Evolutionary conservation across 2,113 vertebrate species (phyloP).

Genomic region (Tragelaphus imberbis): DNA sequence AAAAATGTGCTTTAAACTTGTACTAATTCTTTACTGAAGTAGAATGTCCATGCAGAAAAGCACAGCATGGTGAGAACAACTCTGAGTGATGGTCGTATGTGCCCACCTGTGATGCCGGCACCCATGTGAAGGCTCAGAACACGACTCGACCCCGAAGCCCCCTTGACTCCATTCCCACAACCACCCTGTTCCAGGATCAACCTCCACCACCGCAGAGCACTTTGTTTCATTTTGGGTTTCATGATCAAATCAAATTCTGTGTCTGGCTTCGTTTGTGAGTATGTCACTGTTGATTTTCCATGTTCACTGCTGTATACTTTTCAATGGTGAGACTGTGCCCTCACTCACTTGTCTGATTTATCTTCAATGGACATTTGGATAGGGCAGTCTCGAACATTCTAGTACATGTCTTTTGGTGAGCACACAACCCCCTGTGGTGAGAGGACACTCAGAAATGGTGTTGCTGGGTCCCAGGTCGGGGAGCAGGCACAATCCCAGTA

Average conservation of each 20-base stretch:
- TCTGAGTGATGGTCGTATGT: rapidly evolving
- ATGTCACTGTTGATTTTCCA: neutral
- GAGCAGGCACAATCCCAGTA: rapidly evolving
- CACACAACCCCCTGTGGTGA: no score
- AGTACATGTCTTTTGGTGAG: neutral
- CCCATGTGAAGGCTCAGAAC: neutral
- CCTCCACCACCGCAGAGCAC: rapidly evolving
- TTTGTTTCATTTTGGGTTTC: neutral
- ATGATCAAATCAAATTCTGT: neutral
- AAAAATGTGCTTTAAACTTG: neutral
- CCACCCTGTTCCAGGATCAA: neutral
- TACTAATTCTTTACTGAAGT: neutral
- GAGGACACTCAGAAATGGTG: neutral
- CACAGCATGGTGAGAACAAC: rapidly evolving
- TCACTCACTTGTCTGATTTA: neutral
- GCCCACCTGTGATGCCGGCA: rapidly evolving
- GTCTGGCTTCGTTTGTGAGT: neutral
- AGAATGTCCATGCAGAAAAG: neutral
- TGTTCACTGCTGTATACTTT: neutral
- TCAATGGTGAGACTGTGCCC: rapidly evolving
- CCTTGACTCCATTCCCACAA: neutral
- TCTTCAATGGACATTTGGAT: rapidly evolving
- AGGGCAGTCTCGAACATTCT: rapidly evolving
- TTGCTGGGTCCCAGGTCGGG: neutral
- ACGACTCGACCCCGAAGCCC: rapidly evolving